Evolutionary conservation across 2,797 vertebrate species (phyloP).

Genomic region (Acomys russatus): DNA sequence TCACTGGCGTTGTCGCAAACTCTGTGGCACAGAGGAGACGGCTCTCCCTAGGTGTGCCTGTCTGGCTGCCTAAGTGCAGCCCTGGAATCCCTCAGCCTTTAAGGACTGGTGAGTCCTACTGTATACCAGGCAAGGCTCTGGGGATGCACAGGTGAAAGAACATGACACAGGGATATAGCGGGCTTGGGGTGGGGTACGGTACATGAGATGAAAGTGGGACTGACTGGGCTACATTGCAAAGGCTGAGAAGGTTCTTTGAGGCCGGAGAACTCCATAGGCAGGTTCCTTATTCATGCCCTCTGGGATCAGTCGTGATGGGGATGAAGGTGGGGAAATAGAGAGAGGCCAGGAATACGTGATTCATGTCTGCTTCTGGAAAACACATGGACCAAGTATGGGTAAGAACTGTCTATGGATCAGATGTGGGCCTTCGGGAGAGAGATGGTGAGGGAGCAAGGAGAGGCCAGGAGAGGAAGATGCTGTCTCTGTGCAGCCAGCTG

Average conservation of each 20-base stretch:
- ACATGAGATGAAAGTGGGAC: not conserved
- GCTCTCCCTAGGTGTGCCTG: not conserved
- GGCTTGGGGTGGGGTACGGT: not conserved
- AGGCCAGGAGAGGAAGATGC: not conserved
- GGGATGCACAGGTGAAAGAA: not conserved
- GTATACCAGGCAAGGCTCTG: not conserved
- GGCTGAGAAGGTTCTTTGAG: not conserved
- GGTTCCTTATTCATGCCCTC: not conserved
- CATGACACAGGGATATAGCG: not conserved
- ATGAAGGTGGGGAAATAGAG: fast-evolving
- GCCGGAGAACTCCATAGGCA: not conserved
- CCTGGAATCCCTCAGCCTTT: not conserved
- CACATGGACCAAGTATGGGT: not conserved
- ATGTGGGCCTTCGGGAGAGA: not conserved
- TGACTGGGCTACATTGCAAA: not conserved
- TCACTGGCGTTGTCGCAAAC: not conserved
- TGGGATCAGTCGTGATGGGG: not conserved
- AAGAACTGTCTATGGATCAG: not conserved
- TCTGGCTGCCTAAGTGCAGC: not conserved
- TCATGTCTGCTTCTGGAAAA: not conserved
- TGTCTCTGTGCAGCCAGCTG: not conserved
- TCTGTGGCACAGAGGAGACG: not conserved
- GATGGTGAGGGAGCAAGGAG: not conserved
- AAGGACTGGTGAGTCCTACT: not conserved
- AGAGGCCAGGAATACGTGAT: fast-evolving